A percentile compares a stretch with the other conserved stretches of the same genome.
Conservation (phyloP, 1,140 invertebrate genomes). For the Oscheius sp. region DNA sequence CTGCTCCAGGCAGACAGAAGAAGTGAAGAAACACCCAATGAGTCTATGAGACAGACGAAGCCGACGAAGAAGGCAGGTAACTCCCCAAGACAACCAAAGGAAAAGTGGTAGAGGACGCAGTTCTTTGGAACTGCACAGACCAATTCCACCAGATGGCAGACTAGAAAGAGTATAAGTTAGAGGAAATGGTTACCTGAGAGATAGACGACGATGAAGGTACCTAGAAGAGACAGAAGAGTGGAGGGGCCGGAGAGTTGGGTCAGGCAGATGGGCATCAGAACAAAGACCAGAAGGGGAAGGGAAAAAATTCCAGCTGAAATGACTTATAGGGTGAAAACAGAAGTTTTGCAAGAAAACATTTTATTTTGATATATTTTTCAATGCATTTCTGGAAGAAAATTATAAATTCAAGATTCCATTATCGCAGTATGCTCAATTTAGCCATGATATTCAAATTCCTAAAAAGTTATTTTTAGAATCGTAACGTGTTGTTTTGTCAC, state of each 20-base stretch:
- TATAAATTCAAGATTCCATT: not conserved
- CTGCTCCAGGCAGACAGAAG: slow-evolving; percentile 13
- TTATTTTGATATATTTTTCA: too few species aligned
- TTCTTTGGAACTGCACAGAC: slow-evolving; percentile 39
- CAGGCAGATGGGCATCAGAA: slow-evolving; percentile 21
- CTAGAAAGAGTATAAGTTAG: slow-evolving; percentile 14
- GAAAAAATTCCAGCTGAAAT: slow-evolving; percentile 23
- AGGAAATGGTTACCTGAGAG: slow-evolving; percentile 7
- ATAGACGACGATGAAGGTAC: slow-evolving; percentile 25
- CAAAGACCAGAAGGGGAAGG: slow-evolving; percentile 31
- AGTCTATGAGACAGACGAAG: slow-evolving; percentile 32
- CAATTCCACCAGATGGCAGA: slow-evolving; percentile 29
- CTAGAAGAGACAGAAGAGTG: slow-evolving; percentile 26
- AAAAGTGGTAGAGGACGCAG: slow-evolving; percentile 40
- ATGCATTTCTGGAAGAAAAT: not conserved
- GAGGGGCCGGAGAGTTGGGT: slow-evolving; percentile 32
- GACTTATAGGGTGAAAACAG: too few species aligned
- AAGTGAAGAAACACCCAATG: slow-evolving; percentile 27
- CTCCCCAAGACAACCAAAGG: slow-evolving; percentile 33
- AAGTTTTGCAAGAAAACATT: too few species aligned
- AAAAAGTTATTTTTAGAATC: too few species aligned
- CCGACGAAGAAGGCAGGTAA: slow-evolving; percentile 40
- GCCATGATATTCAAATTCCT: too few species aligned
- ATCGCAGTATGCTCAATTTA: too few species aligned
- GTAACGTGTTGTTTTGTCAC: too few species aligned